phyloP scores from a whole-genome alignment of 2,888 invertebrate genomes.

The Eupithecia tripunctaria region DNA sequence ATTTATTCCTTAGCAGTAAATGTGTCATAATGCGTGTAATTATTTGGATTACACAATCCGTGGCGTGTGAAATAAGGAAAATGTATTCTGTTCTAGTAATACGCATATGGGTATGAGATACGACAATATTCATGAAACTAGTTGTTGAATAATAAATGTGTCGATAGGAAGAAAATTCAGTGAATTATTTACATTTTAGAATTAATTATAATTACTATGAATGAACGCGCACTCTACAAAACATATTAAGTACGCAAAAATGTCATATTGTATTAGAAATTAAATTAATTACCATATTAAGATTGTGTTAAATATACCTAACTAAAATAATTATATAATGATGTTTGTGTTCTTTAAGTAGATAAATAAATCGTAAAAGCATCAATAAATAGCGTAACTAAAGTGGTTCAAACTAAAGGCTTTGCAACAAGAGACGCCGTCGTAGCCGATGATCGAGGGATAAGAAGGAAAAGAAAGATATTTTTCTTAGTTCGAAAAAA shows the following conservation, averaged over 20 bases:
- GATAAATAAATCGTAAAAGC: no score
- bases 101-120: not conserved
- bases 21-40: slow-evolving; percentile 7
- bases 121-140: slow-evolving; percentile 3
- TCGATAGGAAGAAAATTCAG: not conserved
- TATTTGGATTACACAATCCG: slow-evolving; percentile 28
- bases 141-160: slow-evolving; percentile 2
- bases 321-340: no score
- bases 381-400: not conserved
- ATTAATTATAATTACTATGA: not conserved
- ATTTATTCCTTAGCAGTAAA: not conserved
- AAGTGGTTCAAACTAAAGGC: no score
- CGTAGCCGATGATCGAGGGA: not conserved
- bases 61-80: slow-evolving; percentile 39
- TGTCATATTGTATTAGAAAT: no score
- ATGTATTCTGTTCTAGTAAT: slow-evolving; percentile 18
- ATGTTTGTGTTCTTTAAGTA: no score
- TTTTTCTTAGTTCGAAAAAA: no score
- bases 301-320: no score
- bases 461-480: no score
- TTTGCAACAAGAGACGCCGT: not conserved
- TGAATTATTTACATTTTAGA: not conserved
- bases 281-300: no score
- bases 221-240: no score
- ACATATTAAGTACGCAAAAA: no score